Evolutionary conservation across 2,113 vertebrate genomes (phyloP).

Genomic region (Acanthisitta chloris): DNA sequence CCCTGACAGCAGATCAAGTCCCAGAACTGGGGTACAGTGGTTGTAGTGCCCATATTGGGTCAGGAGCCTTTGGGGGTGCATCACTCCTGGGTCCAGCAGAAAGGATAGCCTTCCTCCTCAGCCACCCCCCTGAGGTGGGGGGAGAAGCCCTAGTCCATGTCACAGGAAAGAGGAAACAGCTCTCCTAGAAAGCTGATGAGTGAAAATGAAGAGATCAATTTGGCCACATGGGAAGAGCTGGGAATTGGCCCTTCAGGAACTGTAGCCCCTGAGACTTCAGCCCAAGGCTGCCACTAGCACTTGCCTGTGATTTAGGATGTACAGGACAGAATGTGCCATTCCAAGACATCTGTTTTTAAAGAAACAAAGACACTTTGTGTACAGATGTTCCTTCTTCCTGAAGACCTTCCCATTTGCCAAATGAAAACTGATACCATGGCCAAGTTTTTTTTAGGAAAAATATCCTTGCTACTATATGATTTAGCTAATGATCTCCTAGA

Average conservation of each 20-base stretch:
- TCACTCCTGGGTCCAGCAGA: background rate
- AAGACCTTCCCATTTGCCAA: slow-evolving; percentile 64
- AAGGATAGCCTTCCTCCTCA: background rate
- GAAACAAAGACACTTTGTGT: slow-evolving; percentile 78
- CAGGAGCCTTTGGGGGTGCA: too few species aligned
- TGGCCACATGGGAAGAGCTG: background rate
- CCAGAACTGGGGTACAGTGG: background rate
- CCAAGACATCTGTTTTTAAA: slow-evolving; percentile 75
- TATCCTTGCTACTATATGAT: background rate
- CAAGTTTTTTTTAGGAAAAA: slow-evolving; percentile 9
- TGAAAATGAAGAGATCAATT: background rate
- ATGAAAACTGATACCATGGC: slow-evolving; percentile 26
- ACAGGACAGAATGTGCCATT: slow-evolving; percentile 54
- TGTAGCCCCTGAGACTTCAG: background rate
- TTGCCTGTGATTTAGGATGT: slow-evolving; percentile 43
- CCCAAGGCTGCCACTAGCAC: background rate
- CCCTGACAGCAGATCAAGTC: background rate
- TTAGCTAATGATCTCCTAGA: slow-evolving; percentile 6
- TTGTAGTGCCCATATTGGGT: rapidly evolving
- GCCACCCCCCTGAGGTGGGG: background rate
- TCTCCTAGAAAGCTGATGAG: background rate
- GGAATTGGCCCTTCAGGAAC: background rate
- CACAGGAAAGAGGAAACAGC: background rate
- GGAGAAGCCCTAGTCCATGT: rapidly evolving
- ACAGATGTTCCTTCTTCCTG: slow-evolving; percentile 67